Base-by-base conservation (phyloP, 2,797 vertebrate genomes). In the Pseudopleuronectes americanus region DNA sequence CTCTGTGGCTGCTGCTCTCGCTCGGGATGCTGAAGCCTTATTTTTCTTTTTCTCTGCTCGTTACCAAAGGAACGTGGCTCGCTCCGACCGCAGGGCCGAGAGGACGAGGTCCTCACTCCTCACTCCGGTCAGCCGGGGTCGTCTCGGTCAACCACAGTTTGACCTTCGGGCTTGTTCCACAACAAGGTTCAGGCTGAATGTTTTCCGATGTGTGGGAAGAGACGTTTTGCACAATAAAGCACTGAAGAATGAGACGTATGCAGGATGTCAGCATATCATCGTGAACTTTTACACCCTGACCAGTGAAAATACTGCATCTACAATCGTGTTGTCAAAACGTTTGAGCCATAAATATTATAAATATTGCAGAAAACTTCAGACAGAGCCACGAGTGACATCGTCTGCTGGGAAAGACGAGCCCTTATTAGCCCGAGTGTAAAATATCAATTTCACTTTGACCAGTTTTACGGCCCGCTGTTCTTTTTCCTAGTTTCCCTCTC, bases 401-500 rank as follows among this genome's bases (percentile, higher is more conserved):
- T 81, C 77, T 73, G 64, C 80, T 77, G 82, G 80, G 90, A 84
- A 86, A 84, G 68, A 58, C 21, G 57, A 80, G 62, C 61, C 76
- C 78, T 79, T 86, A 90, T 93, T 90, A 90, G 76, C 75, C 80
- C 66, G 79, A 38, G 79, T 82, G 81, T 88, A 86, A 91, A 93
- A 90, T 77, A 85, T 77, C 47, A 82, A 68, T 75, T 77, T 79
- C 77, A 70, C 45, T 89, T 91, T 76, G 62, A 83, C 75, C 80
- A 38, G 10, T 13, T 80, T 92, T 91, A 90, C 83, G 73, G 66
- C 48, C 75, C 45, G 57, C 76, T 74, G 60, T 57, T 68, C 83
- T 77, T 72, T 68, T 85, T 89, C 70, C 74, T 76, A 79, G 74
- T 90, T 84, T 73, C 68, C 75, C 54, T 80, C 68, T 73, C 45